Evolutionary conservation across 2,888 invertebrate genomes (phyloP).

Genomic region (Thera britannica): DNA sequence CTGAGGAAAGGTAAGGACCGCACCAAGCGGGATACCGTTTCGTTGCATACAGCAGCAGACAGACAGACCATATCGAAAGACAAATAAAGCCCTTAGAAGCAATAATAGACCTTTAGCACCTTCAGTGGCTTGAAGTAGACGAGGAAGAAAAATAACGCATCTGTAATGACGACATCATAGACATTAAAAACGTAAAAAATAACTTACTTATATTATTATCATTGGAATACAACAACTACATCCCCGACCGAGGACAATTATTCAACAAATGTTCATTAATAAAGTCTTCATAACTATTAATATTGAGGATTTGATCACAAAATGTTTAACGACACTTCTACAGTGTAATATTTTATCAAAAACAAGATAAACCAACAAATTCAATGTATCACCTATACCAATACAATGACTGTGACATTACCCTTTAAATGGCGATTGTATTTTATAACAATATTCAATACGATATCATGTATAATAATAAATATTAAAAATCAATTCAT

Average conservation of each 20-base stretch:
- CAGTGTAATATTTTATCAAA: constrained; percentile 71
- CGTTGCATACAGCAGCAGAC: constrained; percentile 32
- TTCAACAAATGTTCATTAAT: constrained; percentile 82
- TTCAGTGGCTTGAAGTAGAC: constrained; percentile 76
- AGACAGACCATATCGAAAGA: constrained; percentile 41
- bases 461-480: constrained; percentile 74
- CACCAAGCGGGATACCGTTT: constrained; percentile 13
- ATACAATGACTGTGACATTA: constrained; percentile 56
- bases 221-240: constrained; percentile 84
- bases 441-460: constrained; percentile 64
- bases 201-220: constrained; percentile 85
- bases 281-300: constrained; percentile 82
- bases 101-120: constrained; percentile 83
- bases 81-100: constrained; percentile 74
- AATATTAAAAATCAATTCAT: constrained; percentile 79
- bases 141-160: constrained; percentile 76
- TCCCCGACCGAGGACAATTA: constrained; percentile 78
- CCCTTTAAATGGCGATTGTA: constrained; percentile 41
- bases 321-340: constrained; percentile 83
- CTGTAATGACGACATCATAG: constrained; percentile 75
- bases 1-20: constrained; percentile 13
- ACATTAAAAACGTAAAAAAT: constrained; percentile 85
- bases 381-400: constrained; percentile 60
- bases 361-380: constrained; percentile 72
- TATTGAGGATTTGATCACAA: constrained; percentile 78